Conservation (phyloP, 2,113 vertebrate species). For the Mirza zaza region DNA sequence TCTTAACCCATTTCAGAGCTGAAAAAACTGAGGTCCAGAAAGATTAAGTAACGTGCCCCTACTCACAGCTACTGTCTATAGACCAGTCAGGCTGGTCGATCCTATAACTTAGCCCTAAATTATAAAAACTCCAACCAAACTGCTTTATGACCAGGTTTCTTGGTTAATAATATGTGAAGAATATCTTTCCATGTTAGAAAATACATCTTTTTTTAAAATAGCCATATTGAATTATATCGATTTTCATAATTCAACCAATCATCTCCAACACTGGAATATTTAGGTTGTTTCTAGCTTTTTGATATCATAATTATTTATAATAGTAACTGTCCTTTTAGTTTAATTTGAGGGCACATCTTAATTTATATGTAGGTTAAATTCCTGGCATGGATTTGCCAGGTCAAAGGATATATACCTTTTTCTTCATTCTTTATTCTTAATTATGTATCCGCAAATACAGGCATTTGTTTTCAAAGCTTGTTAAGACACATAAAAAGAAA, state of each 20-base stretch:
- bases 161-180: neutral
- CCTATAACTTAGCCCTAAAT: neutral
- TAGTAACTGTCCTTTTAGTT: neutral
- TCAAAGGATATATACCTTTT: neutral
- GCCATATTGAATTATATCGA: neutral
- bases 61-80: neutral
- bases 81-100: neutral
- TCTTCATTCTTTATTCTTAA: neutral
- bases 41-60: neutral
- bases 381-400: neutral
- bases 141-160: neutral
- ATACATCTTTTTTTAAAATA: neutral
- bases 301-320: neutral
- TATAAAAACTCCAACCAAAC: neutral
- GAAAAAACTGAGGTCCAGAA: neutral
- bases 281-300: neutral
- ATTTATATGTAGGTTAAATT: neutral
- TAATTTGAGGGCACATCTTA: neutral
- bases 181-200: neutral
- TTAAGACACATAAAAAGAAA: conserved; percentile 27
- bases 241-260: neutral
- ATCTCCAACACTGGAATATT: neutral
- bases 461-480: conserved; percentile 23
- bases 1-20: neutral
- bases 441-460: neutral